A percentile compares a stretch with the other conserved stretches of the same genome.
These are phyloP conservation scores for Pseudopodoces humilis DNA, from an alignment of 2,113 vertebrate genomes.

Conservation along the genomic window DNA sequence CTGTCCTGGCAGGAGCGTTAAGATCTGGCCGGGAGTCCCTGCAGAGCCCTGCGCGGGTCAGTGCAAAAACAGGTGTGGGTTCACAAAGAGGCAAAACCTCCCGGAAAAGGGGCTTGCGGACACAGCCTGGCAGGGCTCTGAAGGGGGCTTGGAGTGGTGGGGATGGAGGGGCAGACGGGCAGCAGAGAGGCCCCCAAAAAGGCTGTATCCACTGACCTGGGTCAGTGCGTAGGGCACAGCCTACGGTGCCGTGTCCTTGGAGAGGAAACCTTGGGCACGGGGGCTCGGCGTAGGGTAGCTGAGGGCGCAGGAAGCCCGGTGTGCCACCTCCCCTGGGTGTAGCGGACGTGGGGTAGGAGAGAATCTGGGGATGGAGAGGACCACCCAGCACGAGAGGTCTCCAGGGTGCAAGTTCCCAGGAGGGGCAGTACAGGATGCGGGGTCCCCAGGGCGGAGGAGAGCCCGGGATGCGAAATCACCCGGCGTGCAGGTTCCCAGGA, in stretches of 20 bases:
- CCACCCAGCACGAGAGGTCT: not conserved
- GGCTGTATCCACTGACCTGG: accelerated
- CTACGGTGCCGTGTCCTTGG: accelerated
- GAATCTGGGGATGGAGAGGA: not conserved
- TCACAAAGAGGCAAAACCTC: not conserved
- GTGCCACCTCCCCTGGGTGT: not conserved
- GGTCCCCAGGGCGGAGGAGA: not conserved
- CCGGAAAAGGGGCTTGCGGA: accelerated
- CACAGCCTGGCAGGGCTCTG: not conserved
- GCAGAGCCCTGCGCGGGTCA: accelerated
- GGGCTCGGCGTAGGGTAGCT: accelerated
- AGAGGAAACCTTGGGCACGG: not conserved
- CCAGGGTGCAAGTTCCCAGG: not conserved
- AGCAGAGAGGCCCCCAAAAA: not conserved
- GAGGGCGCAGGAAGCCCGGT: accelerated
- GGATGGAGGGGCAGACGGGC: not conserved
- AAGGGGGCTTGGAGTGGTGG: accelerated
- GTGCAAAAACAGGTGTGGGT: not conserved
- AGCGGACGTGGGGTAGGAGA: not conserved
- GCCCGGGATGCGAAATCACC: not conserved
- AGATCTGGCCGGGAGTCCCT: not conserved
- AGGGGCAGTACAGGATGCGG: not conserved
- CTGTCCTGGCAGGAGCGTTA: not conserved
- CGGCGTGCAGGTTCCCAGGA: not conserved
- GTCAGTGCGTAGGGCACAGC: not conserved